These are phyloP conservation scores for Eurypyga helias DNA, from an alignment of 2,113 vertebrate genomes.

Conservation along the genomic window DNA sequence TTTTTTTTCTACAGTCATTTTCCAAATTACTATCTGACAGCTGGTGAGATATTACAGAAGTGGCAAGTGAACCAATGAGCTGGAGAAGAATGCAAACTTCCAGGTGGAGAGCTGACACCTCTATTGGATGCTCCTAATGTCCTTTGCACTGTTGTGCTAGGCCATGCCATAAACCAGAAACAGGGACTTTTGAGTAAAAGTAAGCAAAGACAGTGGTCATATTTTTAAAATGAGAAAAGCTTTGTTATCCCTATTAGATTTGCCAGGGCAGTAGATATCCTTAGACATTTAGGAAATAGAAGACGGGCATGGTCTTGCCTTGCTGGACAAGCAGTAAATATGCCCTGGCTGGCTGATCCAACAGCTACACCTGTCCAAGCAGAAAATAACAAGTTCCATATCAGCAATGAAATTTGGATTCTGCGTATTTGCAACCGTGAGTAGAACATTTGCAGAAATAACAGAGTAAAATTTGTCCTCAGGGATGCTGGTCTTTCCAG, in stretches of 20 bases:
- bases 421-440: not conserved
- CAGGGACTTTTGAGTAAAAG: not conserved
- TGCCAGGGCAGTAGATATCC: not conserved
- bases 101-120: not conserved
- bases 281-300: not conserved
- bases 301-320: not conserved
- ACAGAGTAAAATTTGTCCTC: not conserved
- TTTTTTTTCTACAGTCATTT: not conserved
- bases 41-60: not conserved
- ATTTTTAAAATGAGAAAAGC: not conserved
- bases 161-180: not conserved
- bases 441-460: not conserved
- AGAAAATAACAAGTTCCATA: not conserved
- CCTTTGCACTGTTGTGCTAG: not conserved
- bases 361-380: not conserved
- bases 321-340: not conserved
- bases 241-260: not conserved
- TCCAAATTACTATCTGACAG: not conserved
- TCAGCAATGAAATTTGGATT: constrained; percentile 10
- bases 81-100: not conserved
- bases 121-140: not conserved
- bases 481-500: not conserved
- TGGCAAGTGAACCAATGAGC: not conserved
- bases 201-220: not conserved
- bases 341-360: not conserved